A percentile compares a stretch with the other conserved stretches of the same genome.
Conservation (phyloP, 2,113 vertebrate species). For the Thymallus thymallus region DNA sequence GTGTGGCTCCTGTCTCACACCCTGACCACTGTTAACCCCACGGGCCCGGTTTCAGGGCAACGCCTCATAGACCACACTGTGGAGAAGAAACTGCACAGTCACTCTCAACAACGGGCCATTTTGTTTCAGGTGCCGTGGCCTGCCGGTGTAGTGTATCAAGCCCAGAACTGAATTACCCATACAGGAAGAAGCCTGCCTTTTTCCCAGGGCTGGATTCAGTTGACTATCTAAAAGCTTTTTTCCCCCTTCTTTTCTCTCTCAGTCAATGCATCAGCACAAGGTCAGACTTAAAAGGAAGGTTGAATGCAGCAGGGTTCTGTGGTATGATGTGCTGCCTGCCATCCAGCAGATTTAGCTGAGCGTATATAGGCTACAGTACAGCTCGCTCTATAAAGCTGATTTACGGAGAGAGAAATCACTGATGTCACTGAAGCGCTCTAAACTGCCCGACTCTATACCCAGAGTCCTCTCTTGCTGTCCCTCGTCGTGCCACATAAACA, state of each 20-base stretch:
- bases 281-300: too few relatives aligned
- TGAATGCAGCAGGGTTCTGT: too few relatives aligned
- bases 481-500: conserved; percentile 29
- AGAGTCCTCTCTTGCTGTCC: not conserved
- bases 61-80: conserved; percentile 6
- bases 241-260: too few relatives aligned
- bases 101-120: conserved; percentile 50
- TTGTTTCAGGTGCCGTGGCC: conserved; percentile 36
- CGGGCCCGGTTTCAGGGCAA: conserved; percentile 1
- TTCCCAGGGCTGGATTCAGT: not conserved
- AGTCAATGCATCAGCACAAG: too few relatives aligned
- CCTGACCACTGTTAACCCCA: conserved; percentile 1
- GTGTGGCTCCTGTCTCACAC: not conserved
- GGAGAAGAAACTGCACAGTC: conserved; percentile 54
- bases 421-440: not conserved
- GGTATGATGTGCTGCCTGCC: too few relatives aligned
- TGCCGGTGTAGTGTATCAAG: conserved; percentile 34
- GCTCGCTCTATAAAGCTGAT: too few relatives aligned
- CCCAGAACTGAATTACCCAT: conserved; percentile 18
- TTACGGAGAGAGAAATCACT: too few relatives aligned
- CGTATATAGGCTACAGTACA: too few relatives aligned
- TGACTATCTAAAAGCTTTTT: not conserved
- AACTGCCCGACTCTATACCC: not conserved
- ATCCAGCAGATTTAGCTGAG: too few relatives aligned
- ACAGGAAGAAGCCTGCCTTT: conserved; percentile 4